Evolutionary conservation across 2,797 vertebrate genomes (phyloP).

Genomic region (Pitangus sulphuratus): DNA sequence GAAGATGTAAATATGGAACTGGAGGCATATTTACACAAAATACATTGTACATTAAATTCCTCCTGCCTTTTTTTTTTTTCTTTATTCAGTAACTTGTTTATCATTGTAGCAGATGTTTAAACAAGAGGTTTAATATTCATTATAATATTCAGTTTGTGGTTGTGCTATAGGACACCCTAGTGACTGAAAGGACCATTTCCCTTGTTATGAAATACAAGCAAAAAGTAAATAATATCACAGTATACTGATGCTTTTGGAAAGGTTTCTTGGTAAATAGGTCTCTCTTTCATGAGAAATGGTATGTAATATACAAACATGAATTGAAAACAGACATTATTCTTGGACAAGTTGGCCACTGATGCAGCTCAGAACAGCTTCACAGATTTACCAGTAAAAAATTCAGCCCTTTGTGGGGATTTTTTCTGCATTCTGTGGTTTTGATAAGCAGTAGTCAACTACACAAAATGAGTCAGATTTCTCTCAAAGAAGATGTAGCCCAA

Average conservation of each 20-base stretch:
- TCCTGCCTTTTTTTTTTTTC: background rate
- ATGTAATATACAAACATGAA: background rate
- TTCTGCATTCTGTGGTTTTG: background rate
- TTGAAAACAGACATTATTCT: background rate
- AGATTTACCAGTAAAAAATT: background rate
- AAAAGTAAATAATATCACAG: background rate
- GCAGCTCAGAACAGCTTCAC: background rate
- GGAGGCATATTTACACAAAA: background rate
- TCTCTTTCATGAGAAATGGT: background rate
- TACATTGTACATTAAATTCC: background rate
- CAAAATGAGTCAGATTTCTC: background rate
- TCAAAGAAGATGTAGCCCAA: background rate
- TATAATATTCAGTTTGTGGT: background rate
- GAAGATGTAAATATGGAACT: background rate
- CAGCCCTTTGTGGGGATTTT: accelerated
- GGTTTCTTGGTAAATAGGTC: background rate
- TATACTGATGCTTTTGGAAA: background rate
- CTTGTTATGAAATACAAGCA: background rate
- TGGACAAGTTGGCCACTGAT: background rate
- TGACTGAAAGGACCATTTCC: background rate
- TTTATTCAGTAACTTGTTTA: background rate
- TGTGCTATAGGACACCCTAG: background rate
- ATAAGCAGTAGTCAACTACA: background rate
- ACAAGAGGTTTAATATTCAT: background rate
- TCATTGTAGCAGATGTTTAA: background rate